These are phyloP conservation scores for Chironomus tentans DNA, from an alignment of 2,888 invertebrate species.

Conservation along the genomic window DNA sequence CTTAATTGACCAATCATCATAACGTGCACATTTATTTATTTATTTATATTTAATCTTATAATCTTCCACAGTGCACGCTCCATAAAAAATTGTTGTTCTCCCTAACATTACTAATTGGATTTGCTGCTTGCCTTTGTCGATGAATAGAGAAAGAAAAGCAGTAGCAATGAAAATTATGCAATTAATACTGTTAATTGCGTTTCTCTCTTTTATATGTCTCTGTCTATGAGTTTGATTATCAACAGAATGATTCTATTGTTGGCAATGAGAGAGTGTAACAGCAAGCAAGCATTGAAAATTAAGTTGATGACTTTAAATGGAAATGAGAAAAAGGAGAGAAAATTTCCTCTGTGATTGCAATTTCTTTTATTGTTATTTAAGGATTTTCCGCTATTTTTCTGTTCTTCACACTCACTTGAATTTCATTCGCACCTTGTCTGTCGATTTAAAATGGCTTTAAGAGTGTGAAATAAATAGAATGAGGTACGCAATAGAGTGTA, in stretches of 20 bases:
- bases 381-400: not conserved
- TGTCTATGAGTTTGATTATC: not conserved
- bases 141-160: too few relatives aligned
- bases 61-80: not conserved
- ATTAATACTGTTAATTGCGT: slow-evolving; percentile 20
- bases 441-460: too few relatives aligned
- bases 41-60: not conserved
- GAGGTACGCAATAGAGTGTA: too few relatives aligned
- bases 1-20: slow-evolving; percentile 17
- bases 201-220: not conserved
- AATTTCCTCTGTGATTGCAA: not conserved
- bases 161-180: slow-evolving; percentile 1
- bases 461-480: too few relatives aligned
- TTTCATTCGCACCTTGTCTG: not conserved
- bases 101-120: not conserved
- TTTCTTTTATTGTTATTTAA: not conserved
- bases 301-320: slow-evolving; percentile 1
- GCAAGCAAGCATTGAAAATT: slow-evolving; percentile 7
- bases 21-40: not conserved
- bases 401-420: not conserved
- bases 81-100: not conserved
- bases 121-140: not conserved
- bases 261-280: not conserved
- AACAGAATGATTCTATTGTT: slow-evolving; percentile 10
- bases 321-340: not conserved